phyloP scores from a whole-genome alignment of 2,113 vertebrate species.

The Lycocorax pyrrhopterus region DNA sequence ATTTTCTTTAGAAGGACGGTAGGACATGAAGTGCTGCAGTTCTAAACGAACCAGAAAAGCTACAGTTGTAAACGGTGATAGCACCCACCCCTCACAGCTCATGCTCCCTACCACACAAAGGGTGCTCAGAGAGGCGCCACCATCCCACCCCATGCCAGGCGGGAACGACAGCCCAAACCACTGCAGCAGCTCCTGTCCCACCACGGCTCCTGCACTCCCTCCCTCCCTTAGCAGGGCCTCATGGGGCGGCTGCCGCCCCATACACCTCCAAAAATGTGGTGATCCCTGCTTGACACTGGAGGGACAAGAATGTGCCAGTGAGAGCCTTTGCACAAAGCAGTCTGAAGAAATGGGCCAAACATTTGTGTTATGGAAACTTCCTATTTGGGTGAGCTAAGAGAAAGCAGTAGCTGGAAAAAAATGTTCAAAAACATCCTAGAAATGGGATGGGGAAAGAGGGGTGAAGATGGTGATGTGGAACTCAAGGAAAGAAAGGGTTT shows the following conservation, averaged over 20 bases:
- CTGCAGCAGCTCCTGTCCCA: accelerated
- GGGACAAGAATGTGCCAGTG: background rate
- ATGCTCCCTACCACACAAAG: background rate
- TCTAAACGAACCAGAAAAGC: background rate
- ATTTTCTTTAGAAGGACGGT: background rate
- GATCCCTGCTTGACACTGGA: accelerated
- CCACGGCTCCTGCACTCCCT: accelerated
- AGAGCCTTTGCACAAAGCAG: background rate
- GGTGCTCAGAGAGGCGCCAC: background rate
- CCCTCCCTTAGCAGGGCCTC: background rate
- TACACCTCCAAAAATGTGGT: background rate
- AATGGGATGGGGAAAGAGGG: background rate
- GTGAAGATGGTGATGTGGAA: background rate
- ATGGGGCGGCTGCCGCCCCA: accelerated
- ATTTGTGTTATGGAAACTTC: background rate
- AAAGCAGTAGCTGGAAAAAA: background rate
- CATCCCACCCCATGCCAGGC: background rate
- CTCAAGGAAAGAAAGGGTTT: background rate
- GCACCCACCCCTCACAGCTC: background rate
- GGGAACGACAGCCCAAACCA: background rate
- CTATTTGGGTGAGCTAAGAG: background rate
- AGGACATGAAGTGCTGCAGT: accelerated
- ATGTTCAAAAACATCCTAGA: background rate
- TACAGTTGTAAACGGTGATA: background rate
- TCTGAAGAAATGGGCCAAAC: background rate